Conservation (phyloP, 2,888 invertebrate genomes). For the Trichogramma dendrolimi region DNA sequence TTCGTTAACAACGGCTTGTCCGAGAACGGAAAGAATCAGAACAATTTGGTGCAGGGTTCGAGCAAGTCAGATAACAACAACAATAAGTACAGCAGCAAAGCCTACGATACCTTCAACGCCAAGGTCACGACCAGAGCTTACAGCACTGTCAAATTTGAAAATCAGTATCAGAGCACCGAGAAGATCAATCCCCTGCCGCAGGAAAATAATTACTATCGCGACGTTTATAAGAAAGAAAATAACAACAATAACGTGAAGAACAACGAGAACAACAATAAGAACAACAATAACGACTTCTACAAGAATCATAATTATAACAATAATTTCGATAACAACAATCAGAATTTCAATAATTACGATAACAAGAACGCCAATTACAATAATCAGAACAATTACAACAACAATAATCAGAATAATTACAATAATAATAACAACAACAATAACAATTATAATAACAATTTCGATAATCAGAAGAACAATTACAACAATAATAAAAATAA, state of each 20-base stretch:
- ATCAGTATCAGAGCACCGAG: conserved; percentile 7
- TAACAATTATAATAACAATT: not conserved
- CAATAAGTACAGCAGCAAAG: conserved; percentile 1
- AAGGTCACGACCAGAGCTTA: not conserved
- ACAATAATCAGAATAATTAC: not conserved
- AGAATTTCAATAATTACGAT: not conserved
- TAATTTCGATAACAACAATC: not conserved
- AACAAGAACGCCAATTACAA: not conserved
- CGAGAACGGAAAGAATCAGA: not conserved
- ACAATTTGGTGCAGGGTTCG: conserved; percentile 2
- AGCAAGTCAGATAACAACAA: conserved; percentile 13
- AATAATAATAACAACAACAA: conserved; percentile 3
- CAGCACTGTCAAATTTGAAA: not conserved
- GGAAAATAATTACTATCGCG: conserved; percentile 10
- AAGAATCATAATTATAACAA: not conserved
- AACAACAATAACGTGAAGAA: not conserved
- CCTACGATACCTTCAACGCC: too few species aligned
- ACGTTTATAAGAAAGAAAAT: not conserved
- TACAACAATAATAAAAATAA: conserved; percentile 1
- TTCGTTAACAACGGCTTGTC: conserved; percentile 23
- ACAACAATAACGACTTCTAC: not conserved
- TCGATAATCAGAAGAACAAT: not conserved
- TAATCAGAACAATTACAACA: not conserved
- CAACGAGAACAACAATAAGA: not conserved
- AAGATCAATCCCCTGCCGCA: conserved; percentile 7